Conservation (phyloP, 2,113 vertebrate genomes). For the Crocuta crocuta region DNA sequence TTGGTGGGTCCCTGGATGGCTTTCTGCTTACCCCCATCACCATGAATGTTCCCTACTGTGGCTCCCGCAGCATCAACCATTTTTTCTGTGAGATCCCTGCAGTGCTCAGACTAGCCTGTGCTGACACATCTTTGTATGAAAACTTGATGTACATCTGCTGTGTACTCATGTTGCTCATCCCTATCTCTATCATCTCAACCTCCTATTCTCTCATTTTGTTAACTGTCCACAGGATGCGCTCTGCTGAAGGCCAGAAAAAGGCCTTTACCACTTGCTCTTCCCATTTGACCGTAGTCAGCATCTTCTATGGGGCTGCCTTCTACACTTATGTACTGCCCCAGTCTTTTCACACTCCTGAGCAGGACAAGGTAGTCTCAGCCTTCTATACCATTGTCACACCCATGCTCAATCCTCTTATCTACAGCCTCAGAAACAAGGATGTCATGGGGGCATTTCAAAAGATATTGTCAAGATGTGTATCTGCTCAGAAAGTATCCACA, state of each 20-base stretch:
- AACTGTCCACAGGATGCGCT: not conserved
- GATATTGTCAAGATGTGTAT: not conserved
- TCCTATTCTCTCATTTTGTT: slow-evolving; percentile 49
- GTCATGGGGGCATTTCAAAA: not conserved
- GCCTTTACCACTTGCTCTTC: slow-evolving; percentile 72
- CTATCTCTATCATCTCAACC: slow-evolving; percentile 12
- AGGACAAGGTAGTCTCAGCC: slow-evolving; percentile 43
- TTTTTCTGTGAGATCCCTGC: slow-evolving; percentile 60
- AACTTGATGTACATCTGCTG: slow-evolving; percentile 40
- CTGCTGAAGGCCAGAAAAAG: slow-evolving; percentile 1
- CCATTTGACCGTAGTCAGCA: slow-evolving; percentile 64
- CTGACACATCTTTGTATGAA: slow-evolving; percentile 39
- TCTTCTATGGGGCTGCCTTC: slow-evolving; percentile 51
- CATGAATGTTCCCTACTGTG: slow-evolving; percentile 57
- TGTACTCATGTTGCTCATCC: slow-evolving; percentile 51
- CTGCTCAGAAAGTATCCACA: not conserved
- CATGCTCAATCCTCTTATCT: slow-evolving; percentile 58
- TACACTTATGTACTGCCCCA: slow-evolving; percentile 32
- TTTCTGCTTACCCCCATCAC: slow-evolving; percentile 57
- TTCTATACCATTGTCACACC: slow-evolving; percentile 43
- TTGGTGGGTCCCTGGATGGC: slow-evolving; percentile 48
- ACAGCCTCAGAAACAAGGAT: slow-evolving; percentile 56
- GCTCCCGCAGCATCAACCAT: not conserved
- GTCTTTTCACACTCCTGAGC: slow-evolving; percentile 37
- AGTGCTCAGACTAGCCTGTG: slow-evolving; percentile 53